phyloP scores from a whole-genome alignment of 2,113 vertebrate species.

The Lamprotornis superbus region DNA sequence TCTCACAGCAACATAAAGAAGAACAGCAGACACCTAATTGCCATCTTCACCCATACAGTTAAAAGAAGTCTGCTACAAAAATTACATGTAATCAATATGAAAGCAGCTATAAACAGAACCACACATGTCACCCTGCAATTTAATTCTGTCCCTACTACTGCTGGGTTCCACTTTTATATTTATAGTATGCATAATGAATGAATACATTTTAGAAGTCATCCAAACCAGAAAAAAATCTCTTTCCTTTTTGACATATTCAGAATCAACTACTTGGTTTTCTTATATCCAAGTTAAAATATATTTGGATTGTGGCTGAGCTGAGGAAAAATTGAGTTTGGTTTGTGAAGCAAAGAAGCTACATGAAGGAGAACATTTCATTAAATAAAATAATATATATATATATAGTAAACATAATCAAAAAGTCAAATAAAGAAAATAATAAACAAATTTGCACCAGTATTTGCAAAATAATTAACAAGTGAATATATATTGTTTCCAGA shows the following conservation, averaged over 20 bases:
- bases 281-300: neutral
- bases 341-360: neutral
- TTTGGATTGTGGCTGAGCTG: neutral
- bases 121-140: slow-evolving; percentile 61
- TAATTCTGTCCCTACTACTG: slow-evolving; percentile 61
- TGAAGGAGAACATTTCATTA: neutral
- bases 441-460: neutral
- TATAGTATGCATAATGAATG: slow-evolving; percentile 56
- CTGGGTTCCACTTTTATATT: slow-evolving; percentile 61
- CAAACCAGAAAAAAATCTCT: neutral
- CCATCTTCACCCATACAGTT: slow-evolving; percentile 35
- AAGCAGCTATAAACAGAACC: slow-evolving; percentile 61
- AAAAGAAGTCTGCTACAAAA: slow-evolving; percentile 60
- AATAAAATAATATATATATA: neutral
- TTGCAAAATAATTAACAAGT: neutral
- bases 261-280: slow-evolving; percentile 14
- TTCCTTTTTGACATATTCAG: slow-evolving; percentile 27
- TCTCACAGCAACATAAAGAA: neutral
- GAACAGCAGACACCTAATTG: slow-evolving; percentile 44
- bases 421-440: neutral
- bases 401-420: neutral
- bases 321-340: neutral
- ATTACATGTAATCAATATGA: slow-evolving; percentile 70
- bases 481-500: neutral
- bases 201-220: slow-evolving; percentile 17